phyloP scores from a whole-genome alignment of 2,888 invertebrate genomes.

The Dasysyrphus albostriatus region DNA sequence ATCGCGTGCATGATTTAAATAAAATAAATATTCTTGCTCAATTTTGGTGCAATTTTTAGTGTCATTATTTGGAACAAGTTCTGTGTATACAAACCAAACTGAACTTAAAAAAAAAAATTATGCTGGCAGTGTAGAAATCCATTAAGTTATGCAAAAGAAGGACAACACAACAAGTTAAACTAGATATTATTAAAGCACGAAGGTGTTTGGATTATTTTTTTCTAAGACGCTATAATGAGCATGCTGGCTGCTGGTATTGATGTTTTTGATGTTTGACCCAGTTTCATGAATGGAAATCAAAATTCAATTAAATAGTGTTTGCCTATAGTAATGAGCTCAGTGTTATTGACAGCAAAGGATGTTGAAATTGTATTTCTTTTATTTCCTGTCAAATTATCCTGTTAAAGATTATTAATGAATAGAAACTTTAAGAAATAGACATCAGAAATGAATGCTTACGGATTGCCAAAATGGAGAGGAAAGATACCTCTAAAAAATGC shows the following conservation, averaged over 20 bases:
- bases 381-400: conserved; percentile 5
- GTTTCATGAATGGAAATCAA: conserved; percentile 22
- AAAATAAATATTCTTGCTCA: conserved; percentile 24
- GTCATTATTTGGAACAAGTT: conserved; percentile 4
- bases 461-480: no score
- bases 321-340: no score
- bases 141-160: conserved; percentile 23
- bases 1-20: conserved; percentile 25
- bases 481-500: no score
- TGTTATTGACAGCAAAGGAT: neutral
- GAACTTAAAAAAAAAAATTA: neutral
- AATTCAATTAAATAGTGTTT: neutral
- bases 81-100: neutral
- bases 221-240: neutral
- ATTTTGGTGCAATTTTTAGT: conserved; percentile 2
- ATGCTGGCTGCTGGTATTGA: neutral
- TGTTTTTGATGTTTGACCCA: conserved; percentile 19
- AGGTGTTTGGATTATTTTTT: neutral
- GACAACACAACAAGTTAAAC: conserved; percentile 13
- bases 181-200: conserved; percentile 7
- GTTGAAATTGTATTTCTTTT: neutral
- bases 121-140: neutral
- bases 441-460: no score
- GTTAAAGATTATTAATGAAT: no score
- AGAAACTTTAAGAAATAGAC: no score